These are phyloP conservation scores for Sarcophaga subvicina DNA, from an alignment of 2,888 invertebrate genomes.

Conservation along the genomic window DNA sequence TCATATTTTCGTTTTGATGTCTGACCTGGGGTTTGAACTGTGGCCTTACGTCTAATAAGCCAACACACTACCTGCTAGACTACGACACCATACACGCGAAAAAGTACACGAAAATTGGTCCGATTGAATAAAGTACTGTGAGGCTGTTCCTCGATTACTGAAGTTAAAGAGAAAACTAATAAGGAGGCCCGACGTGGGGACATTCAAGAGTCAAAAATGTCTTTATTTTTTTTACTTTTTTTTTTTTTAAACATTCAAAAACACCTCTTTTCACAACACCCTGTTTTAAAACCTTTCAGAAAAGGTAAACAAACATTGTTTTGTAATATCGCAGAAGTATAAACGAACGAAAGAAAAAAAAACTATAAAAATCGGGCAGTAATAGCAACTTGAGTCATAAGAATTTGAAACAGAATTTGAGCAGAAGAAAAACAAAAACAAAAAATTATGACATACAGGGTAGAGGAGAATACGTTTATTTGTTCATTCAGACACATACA, in stretches of 20 bases:
- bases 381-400: constrained; percentile 54
- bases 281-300: constrained; percentile 31
- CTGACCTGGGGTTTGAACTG: too few species aligned
- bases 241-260: neutral
- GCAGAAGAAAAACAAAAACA: constrained; percentile 3
- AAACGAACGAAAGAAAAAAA: neutral
- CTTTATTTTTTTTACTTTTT: too few species aligned
- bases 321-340: neutral
- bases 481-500: constrained; percentile 7
- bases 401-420: constrained; percentile 18
- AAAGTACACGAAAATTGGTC: too few species aligned
- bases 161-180: too few species aligned
- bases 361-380: constrained; percentile 30
- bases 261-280: neutral
- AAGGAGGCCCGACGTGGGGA: too few species aligned
- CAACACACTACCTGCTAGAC: too few species aligned
- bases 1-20: too few species aligned
- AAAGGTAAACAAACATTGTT: constrained; percentile 14
- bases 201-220: too few species aligned
- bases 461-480: constrained; percentile 29
- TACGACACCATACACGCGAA: too few species aligned
- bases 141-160: too few species aligned
- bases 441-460: constrained; percentile 28
- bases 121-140: too few species aligned
- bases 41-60: too few species aligned